Conservation (phyloP, 2,797 vertebrate species). For the Decapterus maruadsi region DNA sequence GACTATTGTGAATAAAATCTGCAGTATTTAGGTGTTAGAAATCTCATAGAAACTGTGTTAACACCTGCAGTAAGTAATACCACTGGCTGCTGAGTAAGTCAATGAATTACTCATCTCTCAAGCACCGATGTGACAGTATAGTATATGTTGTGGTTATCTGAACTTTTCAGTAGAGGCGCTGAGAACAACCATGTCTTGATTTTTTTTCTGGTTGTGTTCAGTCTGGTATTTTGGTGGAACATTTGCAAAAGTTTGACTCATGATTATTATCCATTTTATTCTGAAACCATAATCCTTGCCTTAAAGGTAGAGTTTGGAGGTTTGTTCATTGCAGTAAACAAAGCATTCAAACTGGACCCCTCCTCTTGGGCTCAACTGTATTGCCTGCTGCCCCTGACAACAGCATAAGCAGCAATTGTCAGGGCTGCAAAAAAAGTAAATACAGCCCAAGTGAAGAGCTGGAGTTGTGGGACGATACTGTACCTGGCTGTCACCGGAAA, state of each 20-base stretch:
- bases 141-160: not conserved
- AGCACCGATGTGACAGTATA: not conserved
- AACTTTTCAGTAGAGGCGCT: not conserved
- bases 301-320: too few species aligned
- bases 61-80: constrained; percentile 9
- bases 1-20: not conserved
- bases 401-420: too few species aligned
- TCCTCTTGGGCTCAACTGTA: too few species aligned
- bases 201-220: not conserved
- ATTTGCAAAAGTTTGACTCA: not conserved
- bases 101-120: constrained; percentile 2
- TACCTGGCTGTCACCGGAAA: too few species aligned
- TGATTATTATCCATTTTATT: not conserved
- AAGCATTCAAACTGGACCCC: too few species aligned
- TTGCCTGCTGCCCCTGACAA: too few species aligned
- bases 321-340: too few species aligned
- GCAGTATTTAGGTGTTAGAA: not conserved
- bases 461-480: too few species aligned
- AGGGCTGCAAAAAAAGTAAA: too few species aligned
- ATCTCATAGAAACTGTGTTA: constrained; percentile 6
- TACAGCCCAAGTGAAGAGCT: too few species aligned
- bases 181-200: not conserved
- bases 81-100: not conserved
- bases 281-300: not conserved
- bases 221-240: not conserved